Evolutionary conservation across 1,140 invertebrate genomes (phyloP).

Genomic region (Muscidifurax raptorellus): DNA sequence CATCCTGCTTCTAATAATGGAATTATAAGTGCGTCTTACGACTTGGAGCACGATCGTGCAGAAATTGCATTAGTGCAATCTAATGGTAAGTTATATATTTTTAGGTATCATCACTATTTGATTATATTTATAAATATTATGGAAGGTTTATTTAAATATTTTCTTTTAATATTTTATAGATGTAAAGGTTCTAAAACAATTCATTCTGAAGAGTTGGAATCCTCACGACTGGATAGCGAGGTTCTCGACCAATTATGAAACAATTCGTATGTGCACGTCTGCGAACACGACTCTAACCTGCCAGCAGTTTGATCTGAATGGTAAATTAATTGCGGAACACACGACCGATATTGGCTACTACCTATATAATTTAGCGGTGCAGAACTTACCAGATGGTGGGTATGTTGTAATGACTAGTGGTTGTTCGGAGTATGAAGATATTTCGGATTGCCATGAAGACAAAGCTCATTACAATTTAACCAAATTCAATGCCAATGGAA

Average conservation of each 20-base stretch:
- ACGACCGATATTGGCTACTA: not conserved
- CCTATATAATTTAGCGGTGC: not conserved
- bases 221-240: too few species aligned
- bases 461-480: not conserved
- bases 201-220: not conserved
- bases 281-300: not conserved
- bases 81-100: not conserved
- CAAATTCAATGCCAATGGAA: not conserved
- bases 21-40: not conserved
- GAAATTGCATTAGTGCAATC: not conserved
- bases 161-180: not conserved
- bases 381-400: not conserved
- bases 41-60: not conserved
- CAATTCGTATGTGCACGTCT: not conserved
- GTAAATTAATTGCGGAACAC: not conserved
- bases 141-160: not conserved
- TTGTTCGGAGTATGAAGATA: not conserved
- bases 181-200: not conserved
- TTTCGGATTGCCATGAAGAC: not conserved
- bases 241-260: not conserved
- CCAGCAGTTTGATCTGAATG: not conserved
- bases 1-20: not conserved
- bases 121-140: too few species aligned
- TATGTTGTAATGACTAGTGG: not conserved
- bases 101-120: not conserved